A percentile compares a stretch with the other conserved stretches of the same genome.
phyloP scores from a whole-genome alignment of 2,888 invertebrate genomes.

The Caenorhabditis japonica region DNA sequence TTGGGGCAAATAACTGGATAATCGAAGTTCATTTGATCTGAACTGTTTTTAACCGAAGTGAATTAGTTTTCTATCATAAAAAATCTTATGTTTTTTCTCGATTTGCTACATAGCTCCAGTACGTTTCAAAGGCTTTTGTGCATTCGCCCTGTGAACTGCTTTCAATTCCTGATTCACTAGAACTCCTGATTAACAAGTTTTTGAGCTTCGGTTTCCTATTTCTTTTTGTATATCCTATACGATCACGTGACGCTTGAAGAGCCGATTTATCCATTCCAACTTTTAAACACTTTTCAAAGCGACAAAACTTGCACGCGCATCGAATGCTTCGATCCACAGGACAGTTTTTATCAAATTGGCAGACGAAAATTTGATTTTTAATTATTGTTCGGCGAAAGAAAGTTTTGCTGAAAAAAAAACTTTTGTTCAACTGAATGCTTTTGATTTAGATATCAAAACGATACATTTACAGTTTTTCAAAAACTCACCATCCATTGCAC shows the following conservation, averaged over 20 bases:
- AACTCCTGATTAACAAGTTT: constrained; percentile 12
- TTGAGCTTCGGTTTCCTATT: constrained; percentile 62
- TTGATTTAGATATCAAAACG: too few relatives aligned
- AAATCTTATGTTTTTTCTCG: constrained; percentile 24
- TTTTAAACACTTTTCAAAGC: constrained; percentile 68
- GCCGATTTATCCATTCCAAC: constrained; percentile 68
- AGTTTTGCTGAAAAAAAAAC: constrained; percentile 69
- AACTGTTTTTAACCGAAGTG: too few relatives aligned
- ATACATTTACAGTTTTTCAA: background rate
- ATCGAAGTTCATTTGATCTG: constrained; percentile 41
- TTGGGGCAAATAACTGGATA: constrained; percentile 31
- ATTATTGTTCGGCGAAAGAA: constrained; percentile 77
- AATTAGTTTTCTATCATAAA: background rate
- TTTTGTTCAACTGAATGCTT: too few relatives aligned
- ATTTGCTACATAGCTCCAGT: constrained; percentile 38
- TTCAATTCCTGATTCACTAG: constrained; percentile 18
- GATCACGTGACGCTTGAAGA: constrained; percentile 76
- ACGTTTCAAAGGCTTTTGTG: constrained; percentile 20
- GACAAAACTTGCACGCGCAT: constrained; percentile 75
- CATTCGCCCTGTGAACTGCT: background rate
- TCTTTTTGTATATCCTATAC: constrained; percentile 76
- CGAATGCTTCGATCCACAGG: constrained; percentile 72
- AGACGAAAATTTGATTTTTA: constrained; percentile 75
- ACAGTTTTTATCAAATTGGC: constrained; percentile 70
- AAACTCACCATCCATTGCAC: constrained; percentile 69